Evolutionary conservation across 2,888 invertebrate genomes (phyloP), one percentile per base, ranked within the genome.

Genomic region (Patella depressa): DNA sequence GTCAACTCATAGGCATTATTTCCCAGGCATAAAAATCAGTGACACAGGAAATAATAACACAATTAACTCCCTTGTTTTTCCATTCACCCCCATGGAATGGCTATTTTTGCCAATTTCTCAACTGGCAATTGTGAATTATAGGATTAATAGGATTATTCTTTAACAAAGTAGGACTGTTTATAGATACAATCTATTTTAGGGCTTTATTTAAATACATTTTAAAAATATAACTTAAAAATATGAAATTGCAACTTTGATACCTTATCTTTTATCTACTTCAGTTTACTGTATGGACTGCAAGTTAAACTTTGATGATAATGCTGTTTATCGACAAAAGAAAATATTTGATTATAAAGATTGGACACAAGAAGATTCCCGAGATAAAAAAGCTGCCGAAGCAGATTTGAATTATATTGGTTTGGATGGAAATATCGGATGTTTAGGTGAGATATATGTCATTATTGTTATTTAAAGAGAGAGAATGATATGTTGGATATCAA

Each of bases 271-370:
- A 29, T 53, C 14, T 19, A 17, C 83, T 82, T 78, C 85, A 97
- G 97, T 96, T 91, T 97, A 95, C 92, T 97, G 97, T 86, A 93
- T 98, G 91, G 98, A 98, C 92, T 97, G 97, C 84, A 98, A 98
- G 92, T 95, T 98, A 91, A 94, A 97, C 88, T 98, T 98, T 90
- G 98, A 98, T 90, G 98, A 98, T 92, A 98, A 98, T 90, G 96
- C 98, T 1, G 95, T 95, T 79, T 98, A 95, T 92, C 94, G 98
- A 81, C 98, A 98, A 91, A 95, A 97, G 90, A 95, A 88, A 78
- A 93, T 98, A 74, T 98, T 98, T 89, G 94, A 93, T 0, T 91
- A 95, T 83, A 94, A 96, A 80, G 98, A 98, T 92, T 96, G 95
- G 94, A 94, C 95, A 34, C 98, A 98, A 90, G 98, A 98, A 90